Percentiles rank a stretch among this genome's conserved stretches.
These are phyloP conservation scores for Chironex yamaguchii DNA, from an alignment of 30 jellyfish, hydroid and myxozoan genomes.

Conservation along the genomic window DNA sequence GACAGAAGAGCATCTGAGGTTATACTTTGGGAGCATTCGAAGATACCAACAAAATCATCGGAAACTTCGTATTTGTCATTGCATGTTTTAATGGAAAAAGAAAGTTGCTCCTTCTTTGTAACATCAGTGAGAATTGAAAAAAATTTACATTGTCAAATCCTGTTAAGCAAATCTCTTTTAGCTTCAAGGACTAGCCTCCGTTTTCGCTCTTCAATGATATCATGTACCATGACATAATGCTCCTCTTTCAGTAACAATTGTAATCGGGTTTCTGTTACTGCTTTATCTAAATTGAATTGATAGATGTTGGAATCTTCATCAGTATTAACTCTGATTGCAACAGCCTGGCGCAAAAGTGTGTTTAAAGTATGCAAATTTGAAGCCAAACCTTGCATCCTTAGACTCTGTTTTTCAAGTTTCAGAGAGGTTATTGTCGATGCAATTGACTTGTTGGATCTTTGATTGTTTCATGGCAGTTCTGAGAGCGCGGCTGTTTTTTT, in stretches of 20 bases:
- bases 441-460: constrained; percentile 12
- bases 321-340: constrained; percentile 34
- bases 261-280: constrained; percentile 41
- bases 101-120: too few species aligned
- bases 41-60: constrained; percentile 49
- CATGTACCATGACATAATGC: constrained; percentile 57
- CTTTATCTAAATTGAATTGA: constrained; percentile 58
- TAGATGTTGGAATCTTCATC: constrained; percentile 38
- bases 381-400: constrained; percentile 43
- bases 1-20: constrained; percentile 24
- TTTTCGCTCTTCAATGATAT: constrained; percentile 37
- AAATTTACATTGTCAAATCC: constrained; percentile 7
- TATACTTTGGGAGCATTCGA: constrained; percentile 33
- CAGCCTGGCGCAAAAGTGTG: constrained; percentile 52
- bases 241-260: constrained; percentile 28
- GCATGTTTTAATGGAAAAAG: too few species aligned
- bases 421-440: constrained; percentile 46
- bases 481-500: constrained; percentile 32
- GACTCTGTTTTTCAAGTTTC: constrained; percentile 47
- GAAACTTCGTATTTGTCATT: constrained; percentile 47
- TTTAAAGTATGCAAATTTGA: constrained; percentile 42
- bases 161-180: not conserved
- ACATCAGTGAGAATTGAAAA: too few species aligned
- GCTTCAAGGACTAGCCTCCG: constrained; percentile 52
- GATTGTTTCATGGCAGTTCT: constrained; percentile 21